A percentile compares a stretch with the other conserved stretches of the same genome.
phyloP scores from a whole-genome alignment of 2,113 vertebrate species.

The Mirounga angustirostris region DNA sequence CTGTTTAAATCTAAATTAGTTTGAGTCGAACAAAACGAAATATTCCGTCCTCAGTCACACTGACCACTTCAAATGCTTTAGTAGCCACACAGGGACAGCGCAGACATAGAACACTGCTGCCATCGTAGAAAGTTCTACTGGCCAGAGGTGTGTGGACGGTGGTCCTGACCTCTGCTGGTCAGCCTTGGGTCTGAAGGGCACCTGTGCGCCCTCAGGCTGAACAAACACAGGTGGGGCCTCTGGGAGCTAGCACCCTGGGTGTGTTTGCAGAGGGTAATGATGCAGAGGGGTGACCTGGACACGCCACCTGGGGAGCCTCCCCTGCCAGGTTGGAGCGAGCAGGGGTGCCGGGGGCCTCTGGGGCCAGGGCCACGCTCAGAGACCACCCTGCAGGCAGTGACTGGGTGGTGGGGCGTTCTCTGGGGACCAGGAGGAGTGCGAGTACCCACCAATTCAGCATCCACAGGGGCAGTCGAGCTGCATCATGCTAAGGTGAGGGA shows the following conservation, averaged over 20 bases:
- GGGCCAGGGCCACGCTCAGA: not conserved
- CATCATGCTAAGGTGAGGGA: not conserved
- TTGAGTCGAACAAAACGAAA: not conserved
- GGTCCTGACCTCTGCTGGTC: not conserved
- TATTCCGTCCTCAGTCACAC: not conserved
- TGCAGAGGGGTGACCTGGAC: not conserved
- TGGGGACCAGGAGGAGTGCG: not conserved
- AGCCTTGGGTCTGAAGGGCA: not conserved
- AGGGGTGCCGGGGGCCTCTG: not conserved
- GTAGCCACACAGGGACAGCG: accelerated
- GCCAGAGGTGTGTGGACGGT: not conserved
- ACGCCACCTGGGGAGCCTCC: not conserved
- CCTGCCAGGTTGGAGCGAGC: not conserved
- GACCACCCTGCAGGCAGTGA: not conserved
- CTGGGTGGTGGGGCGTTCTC: not conserved
- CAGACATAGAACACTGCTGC: not conserved
- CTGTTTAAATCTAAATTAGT: not conserved
- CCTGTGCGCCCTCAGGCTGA: not conserved
- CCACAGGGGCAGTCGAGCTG: not conserved
- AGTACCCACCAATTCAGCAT: not conserved
- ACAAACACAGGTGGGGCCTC: conserved; percentile 49
- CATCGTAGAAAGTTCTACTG: not conserved
- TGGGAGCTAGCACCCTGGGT: not conserved
- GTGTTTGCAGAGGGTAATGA: conserved; percentile 43
- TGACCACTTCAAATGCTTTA: not conserved